These are phyloP conservation scores for Malurus cyaneus DNA, from an alignment of 2,113 vertebrate species.

Conservation along the genomic window DNA sequence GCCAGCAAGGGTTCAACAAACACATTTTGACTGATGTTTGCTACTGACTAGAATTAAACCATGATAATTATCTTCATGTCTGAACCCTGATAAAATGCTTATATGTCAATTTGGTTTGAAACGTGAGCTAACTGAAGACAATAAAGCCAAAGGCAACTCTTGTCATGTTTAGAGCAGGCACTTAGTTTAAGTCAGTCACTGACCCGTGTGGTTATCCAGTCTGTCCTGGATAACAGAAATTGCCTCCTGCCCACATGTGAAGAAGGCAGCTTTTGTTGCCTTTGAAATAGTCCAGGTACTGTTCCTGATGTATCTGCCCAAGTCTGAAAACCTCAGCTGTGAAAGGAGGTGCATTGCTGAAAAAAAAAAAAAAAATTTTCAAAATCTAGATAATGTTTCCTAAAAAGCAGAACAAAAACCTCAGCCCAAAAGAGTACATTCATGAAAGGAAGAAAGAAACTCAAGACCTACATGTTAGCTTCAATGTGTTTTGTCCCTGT, in stretches of 20 bases:
- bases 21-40: neutral
- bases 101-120: neutral
- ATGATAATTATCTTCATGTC: neutral
- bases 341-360: neutral
- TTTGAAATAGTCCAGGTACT: neutral
- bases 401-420: neutral
- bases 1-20: neutral
- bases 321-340: neutral
- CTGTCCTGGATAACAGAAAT: neutral
- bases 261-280: neutral
- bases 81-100: neutral
- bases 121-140: neutral
- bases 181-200: neutral
- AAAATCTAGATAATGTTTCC: neutral
- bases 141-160: neutral
- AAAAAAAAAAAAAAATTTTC: neutral
- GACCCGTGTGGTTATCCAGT: neutral
- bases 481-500: neutral
- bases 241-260: neutral
- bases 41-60: neutral
- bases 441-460: neutral
- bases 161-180: neutral
- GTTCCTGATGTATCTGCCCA: neutral
- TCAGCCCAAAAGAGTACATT: neutral
- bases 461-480: neutral